A percentile compares a stretch with the other conserved stretches of the same genome.
These are phyloP conservation scores for Urosaurus nigricauda DNA, from an alignment of 2,797 vertebrate genomes.

Conservation along the genomic window DNA sequence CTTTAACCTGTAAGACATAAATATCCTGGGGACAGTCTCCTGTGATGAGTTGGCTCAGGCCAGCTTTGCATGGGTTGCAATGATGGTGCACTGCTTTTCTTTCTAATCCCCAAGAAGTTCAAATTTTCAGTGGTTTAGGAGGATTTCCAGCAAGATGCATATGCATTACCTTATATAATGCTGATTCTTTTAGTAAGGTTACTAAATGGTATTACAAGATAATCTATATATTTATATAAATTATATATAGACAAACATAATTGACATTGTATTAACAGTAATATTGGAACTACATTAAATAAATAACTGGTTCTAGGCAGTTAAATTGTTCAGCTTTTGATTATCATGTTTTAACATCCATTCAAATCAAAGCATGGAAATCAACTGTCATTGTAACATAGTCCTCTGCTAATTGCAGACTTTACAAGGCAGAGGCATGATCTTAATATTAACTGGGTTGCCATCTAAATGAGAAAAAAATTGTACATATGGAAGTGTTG, in stretches of 20 bases:
- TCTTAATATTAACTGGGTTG: neutral
- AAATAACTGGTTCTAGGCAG: neutral
- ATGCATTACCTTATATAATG: slow-evolving; percentile 18
- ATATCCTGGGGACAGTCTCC: slow-evolving; percentile 9
- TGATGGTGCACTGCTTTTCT: slow-evolving; percentile 22
- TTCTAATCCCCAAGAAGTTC: slow-evolving; percentile 11
- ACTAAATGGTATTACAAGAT: slow-evolving; percentile 23
- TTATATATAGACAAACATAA: neutral
- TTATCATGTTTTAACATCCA: neutral
- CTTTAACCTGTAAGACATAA: slow-evolving; percentile 44
- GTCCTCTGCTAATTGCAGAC: neutral
- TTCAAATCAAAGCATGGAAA: neutral
- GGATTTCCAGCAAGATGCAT: slow-evolving; percentile 29
- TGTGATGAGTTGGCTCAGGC: neutral
- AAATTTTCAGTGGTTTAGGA: slow-evolving; percentile 12
- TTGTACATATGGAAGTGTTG: neutral
- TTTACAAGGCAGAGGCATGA: neutral
- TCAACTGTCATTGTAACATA: neutral
- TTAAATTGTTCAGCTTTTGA: neutral
- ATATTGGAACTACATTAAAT: neutral
- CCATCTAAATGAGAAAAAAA: neutral
- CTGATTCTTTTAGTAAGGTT: slow-evolving; percentile 24
- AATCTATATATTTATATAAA: neutral
- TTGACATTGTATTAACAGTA: slow-evolving; percentile 2
- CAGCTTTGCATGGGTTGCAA: slow-evolving; percentile 20